These are phyloP conservation scores for Prenolepis imparis DNA, from an alignment of 2,888 invertebrate genomes.

Conservation along the genomic window DNA sequence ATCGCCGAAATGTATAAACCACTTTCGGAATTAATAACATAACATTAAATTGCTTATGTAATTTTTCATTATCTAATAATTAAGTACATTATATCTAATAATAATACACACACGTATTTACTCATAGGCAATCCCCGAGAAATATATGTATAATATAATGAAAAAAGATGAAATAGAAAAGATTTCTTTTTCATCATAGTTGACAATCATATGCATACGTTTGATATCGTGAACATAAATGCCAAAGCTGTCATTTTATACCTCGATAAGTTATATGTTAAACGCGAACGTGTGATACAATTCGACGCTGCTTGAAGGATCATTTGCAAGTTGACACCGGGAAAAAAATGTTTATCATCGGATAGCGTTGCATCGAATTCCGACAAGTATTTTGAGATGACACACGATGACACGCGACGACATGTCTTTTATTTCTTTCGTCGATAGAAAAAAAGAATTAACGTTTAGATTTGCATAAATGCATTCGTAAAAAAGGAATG, in stretches of 20 bases:
- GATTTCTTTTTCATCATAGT: not conserved
- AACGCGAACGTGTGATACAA: not conserved
- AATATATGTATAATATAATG: no score
- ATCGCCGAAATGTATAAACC: not conserved
- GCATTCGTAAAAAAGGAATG: not conserved
- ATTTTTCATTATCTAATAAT: not conserved
- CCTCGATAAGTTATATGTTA: not conserved
- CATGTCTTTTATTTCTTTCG: not conserved
- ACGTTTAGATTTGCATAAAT: not conserved
- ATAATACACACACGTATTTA: not conserved
- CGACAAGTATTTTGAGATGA: not conserved
- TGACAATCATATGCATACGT: not conserved
- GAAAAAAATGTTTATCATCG: not conserved
- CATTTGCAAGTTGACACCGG: not conserved
- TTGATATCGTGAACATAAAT: not conserved
- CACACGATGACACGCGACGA: not conserved
- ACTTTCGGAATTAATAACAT: slow-evolving; percentile 5
- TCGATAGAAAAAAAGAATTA: not conserved
- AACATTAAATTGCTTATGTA: not conserved
- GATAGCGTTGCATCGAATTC: not conserved
- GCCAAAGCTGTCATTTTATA: not conserved
- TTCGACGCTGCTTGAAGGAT: not conserved
- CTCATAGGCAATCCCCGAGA: not conserved
- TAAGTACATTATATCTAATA: not conserved
- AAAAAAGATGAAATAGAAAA: not conserved